A percentile compares a stretch with the other conserved stretches of the same genome.
Conservation (phyloP, 2,113 vertebrate species). For the Lophochroa leadbeateri region DNA sequence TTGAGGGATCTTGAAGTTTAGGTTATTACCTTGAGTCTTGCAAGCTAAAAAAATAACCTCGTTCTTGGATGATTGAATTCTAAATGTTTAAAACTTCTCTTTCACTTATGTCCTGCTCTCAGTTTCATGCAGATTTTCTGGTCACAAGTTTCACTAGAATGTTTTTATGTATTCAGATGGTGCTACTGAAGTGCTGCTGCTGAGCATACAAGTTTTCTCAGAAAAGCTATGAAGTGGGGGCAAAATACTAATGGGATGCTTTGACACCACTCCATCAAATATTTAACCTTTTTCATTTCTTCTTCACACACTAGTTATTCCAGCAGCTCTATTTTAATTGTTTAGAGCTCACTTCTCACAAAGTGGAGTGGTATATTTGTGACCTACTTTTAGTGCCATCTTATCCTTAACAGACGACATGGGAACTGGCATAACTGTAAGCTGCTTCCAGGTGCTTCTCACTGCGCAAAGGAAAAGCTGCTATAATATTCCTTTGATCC, state of each 20-base stretch:
- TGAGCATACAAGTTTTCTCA: constrained; percentile 37
- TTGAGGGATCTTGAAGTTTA: background rate
- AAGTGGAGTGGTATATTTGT: background rate
- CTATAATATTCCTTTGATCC: background rate
- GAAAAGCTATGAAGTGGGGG: constrained; percentile 20
- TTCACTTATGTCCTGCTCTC: background rate
- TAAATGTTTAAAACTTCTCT: background rate
- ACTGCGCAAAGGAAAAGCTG: background rate
- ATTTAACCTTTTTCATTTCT: constrained; percentile 58
- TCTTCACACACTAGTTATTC: constrained; percentile 26
- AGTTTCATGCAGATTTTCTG: constrained; percentile 14
- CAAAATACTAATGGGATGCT: constrained; percentile 49
- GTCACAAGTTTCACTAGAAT: background rate
- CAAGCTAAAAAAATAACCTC: background rate
- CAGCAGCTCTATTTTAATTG: constrained; percentile 37
- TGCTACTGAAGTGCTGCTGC: background rate
- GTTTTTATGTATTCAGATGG: constrained; percentile 18
- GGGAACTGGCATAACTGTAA: background rate
- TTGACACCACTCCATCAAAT: constrained; percentile 56
- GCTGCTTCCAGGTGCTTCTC: background rate
- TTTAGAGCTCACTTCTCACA: constrained; percentile 31
- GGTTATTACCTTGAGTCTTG: background rate
- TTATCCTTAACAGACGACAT: background rate
- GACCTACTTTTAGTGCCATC: constrained; percentile 29
- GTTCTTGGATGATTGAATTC: background rate